Percentiles rank a stretch among this genome's conserved stretches.
Evolutionary conservation across 2,888 invertebrate species (phyloP).

Genomic region (Vannuccia rotundouncinata): DNA sequence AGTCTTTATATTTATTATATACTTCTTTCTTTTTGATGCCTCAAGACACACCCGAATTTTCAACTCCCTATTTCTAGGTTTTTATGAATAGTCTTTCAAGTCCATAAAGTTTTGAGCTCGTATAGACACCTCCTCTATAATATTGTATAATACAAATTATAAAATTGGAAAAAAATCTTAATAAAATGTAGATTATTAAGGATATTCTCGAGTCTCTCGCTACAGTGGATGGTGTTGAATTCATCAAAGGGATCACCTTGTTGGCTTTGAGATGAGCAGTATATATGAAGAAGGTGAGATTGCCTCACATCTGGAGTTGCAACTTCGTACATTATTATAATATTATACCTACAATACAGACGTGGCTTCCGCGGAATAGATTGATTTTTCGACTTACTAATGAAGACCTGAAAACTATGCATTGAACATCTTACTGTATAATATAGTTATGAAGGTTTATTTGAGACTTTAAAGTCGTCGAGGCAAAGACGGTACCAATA

Average conservation of each 20-base stretch:
- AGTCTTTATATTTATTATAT: neutral
- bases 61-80: neutral
- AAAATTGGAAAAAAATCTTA: neutral
- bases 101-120: neutral
- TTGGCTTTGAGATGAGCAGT: neutral
- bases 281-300: neutral
- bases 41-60: slow-evolving; percentile 15
- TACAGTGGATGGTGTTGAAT: neutral
- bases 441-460: neutral
- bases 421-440: too few species aligned
- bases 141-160: neutral
- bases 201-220: too few species aligned
- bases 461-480: neutral
- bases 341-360: neutral
- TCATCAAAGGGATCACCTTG: slow-evolving; percentile 3
- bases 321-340: too few species aligned
- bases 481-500: neutral
- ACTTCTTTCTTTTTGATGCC: neutral
- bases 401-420: neutral
- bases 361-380: slow-evolving; percentile 1
- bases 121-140: neutral
- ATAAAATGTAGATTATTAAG: neutral
- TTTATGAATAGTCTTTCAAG: neutral
- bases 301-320: too few species aligned
- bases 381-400: slow-evolving; percentile 16